Percentiles rank a stretch among this genome's conserved stretches.
phyloP scores from a whole-genome alignment of 2,888 invertebrate genomes.

The Lacanobia wlatinum region DNA sequence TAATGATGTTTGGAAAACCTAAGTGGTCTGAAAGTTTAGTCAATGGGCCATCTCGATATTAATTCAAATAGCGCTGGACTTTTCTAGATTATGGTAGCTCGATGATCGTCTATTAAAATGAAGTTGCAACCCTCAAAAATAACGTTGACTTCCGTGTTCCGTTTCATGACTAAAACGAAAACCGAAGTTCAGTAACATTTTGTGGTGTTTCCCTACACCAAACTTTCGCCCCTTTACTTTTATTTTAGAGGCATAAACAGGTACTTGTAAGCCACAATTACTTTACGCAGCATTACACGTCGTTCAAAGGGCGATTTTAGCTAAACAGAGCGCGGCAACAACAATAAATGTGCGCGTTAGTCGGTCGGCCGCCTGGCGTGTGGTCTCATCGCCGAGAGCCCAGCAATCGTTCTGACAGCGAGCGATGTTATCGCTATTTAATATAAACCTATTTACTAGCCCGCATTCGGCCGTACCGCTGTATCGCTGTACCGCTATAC shows the following conservation, averaged over 20 bases:
- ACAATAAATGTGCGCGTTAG: constrained; percentile 66
- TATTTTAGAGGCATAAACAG: constrained; percentile 52
- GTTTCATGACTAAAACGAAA: constrained; percentile 18
- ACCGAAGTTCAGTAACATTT: constrained; percentile 5
- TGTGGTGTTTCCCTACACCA: constrained; percentile 17
- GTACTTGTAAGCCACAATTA: constrained; percentile 59
- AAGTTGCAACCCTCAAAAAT: constrained; percentile 16
- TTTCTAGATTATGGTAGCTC: neutral
- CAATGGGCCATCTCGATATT: neutral
- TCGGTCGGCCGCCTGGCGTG: constrained; percentile 75
- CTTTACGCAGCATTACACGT: constrained; percentile 62
- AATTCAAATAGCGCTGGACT: neutral
- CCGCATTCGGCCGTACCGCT: constrained; percentile 62
- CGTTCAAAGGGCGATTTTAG: constrained; percentile 58
- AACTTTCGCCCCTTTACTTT: constrained; percentile 31
- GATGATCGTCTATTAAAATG: neutral
- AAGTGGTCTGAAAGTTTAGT: constrained; percentile 12
- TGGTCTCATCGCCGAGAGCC: constrained; percentile 79
- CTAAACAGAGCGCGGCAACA: constrained; percentile 51
- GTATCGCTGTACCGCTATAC: constrained; percentile 44
- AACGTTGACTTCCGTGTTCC: constrained; percentile 1
- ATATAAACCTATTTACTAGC: constrained; percentile 78
- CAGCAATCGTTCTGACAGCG: constrained; percentile 81
- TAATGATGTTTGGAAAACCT: too few relatives aligned
- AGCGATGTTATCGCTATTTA: constrained; percentile 82